Evolutionary conservation across 2,888 invertebrate genomes (phyloP).

Genomic region (Mycalesis mineus): DNA sequence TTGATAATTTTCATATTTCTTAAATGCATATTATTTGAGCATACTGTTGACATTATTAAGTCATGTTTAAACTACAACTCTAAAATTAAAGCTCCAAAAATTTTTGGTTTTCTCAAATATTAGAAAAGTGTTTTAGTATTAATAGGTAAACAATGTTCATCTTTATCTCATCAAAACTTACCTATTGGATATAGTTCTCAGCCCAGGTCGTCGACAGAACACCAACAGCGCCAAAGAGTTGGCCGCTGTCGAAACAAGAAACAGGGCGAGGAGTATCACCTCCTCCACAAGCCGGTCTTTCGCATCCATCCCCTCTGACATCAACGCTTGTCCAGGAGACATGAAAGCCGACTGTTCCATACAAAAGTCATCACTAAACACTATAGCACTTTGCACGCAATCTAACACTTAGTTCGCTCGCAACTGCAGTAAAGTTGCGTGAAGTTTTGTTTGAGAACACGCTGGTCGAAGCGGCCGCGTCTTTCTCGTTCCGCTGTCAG

Average conservation of each 20-base stretch:
- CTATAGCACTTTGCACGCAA: conserved; percentile 54
- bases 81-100: too few species aligned
- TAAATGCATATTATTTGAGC: too few species aligned
- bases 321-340: conserved; percentile 72
- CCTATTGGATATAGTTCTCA: conserved; percentile 89
- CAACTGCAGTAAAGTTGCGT: conserved; percentile 71
- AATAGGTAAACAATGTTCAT: background rate
- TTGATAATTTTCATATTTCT: too few species aligned
- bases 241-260: conserved; percentile 83
- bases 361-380: conserved; percentile 70
- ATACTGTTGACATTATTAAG: too few species aligned
- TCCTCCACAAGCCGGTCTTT: conserved; percentile 70
- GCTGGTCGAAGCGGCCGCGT: conserved; percentile 63
- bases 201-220: conserved; percentile 84
- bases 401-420: conserved; percentile 60
- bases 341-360: conserved; percentile 59
- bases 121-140: background rate
- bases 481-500: conserved; percentile 68
- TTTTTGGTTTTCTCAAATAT: background rate
- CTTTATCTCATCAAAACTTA: conserved; percentile 62
- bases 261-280: conserved; percentile 72
- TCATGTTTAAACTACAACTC: too few species aligned
- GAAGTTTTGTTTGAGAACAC: conserved; percentile 71
- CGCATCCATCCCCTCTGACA: conserved; percentile 70
- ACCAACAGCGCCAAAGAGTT: conserved; percentile 85